Evolutionary conservation across 2,888 invertebrate species (phyloP), one percentile per base, ranked within the genome.

Genomic region (Cynaeus angustus): DNA sequence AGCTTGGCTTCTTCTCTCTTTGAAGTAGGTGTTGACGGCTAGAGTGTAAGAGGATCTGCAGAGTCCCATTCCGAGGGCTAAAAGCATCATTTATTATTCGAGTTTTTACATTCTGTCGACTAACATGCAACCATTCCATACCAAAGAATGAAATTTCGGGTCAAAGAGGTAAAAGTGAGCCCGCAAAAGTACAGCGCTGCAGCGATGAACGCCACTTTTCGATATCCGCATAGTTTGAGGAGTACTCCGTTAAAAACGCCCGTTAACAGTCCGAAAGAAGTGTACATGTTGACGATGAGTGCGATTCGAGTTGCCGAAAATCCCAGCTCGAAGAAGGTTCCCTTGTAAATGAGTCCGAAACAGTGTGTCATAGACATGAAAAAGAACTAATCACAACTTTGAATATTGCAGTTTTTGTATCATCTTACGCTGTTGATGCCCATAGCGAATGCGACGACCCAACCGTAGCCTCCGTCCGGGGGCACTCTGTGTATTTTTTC

Each of bases 221-320:
- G 85, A 80, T 89, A 92, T 9, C 91, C 90, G 75, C 87, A 91
- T 14, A 83, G 84, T 66, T 87, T 87, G 5, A 92, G 80, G 6
- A 92, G 81, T 0, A 91, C 90, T 0, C 91, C 92, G 72, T 90
- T 91, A 66, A 90, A 86, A 66, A 92, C 85, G 0, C 91, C 91
- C 26, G 90, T 79, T 10, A 89, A 82, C 89, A 91, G 91, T 6
- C 91, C 91, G 75, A 90, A 88, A 16, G 91, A 90, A 75, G 90
- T 88, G 80, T 92, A 92, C 10, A 90, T 83, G 74, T 89, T 91
- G 59, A 92, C 88, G 45, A 92, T 88, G 14, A 91, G 84, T 1
- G 90, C 87, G 5, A 88, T 87, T 78, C 92, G 88, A 0, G 90
- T 89, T 0, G 89, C 89, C n/a, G 88, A 85, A 66, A 92, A 83